A percentile compares a stretch with the other conserved stretches of the same genome.
Evolutionary conservation across 2,888 invertebrate genomes (phyloP).

Genomic region (Junonia oenone): DNA sequence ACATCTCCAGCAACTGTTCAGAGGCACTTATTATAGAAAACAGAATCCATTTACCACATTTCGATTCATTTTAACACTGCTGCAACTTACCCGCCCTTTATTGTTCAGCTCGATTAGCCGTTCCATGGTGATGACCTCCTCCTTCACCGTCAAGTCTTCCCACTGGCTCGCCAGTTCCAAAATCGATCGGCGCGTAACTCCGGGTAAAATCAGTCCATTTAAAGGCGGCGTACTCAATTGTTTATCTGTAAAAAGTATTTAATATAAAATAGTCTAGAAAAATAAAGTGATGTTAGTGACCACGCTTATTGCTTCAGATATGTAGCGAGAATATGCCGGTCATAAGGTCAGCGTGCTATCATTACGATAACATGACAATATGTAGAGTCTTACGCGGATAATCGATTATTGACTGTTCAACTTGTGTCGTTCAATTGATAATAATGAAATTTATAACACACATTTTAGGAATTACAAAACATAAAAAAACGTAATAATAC

Average conservation of each 20-base stretch:
- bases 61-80: too few relatives aligned
- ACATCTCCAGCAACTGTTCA: conserved; percentile 92
- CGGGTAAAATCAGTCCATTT: conserved; percentile 96
- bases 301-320: conserved; percentile 64
- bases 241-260: conserved; percentile 80
- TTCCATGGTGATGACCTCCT: conserved; percentile 90
- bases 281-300: conserved; percentile 56
- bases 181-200: conserved; percentile 94
- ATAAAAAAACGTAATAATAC: neutral
- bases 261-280: conserved; percentile 22
- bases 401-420: conserved; percentile 39
- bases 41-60: too few relatives aligned
- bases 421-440: neutral
- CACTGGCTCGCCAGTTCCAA: conserved; percentile 89
- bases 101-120: conserved; percentile 86
- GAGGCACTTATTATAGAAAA: neutral
- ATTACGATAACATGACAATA: conserved; percentile 54
- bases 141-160: conserved; percentile 91
- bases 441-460: too few relatives aligned
- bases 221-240: conserved; percentile 96
- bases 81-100: conserved; percentile 91
- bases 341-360: conserved; percentile 57
- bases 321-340: conserved; percentile 63
- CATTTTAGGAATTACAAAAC: conserved; percentile 1
- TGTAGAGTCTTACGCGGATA: conserved; percentile 46